A percentile compares a stretch with the other conserved stretches of the same genome.
phyloP scores from a whole-genome alignment of 2,797 vertebrate genomes.

The Sebastes cheni region DNA sequence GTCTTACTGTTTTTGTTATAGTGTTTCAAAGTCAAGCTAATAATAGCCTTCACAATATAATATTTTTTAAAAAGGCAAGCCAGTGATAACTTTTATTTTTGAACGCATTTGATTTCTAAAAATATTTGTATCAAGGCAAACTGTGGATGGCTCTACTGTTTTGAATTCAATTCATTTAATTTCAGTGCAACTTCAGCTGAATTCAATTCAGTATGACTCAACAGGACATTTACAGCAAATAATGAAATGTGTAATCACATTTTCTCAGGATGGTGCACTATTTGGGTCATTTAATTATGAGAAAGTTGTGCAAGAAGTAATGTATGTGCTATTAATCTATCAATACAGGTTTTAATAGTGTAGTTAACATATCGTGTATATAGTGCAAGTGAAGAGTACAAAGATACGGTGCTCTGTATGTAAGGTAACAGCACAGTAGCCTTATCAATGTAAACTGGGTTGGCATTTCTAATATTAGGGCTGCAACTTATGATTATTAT shows the following conservation, averaged over 20 bases:
- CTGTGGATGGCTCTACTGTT: not conserved
- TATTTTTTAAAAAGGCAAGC: not conserved
- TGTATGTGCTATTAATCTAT: not conserved
- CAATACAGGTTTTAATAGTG: not conserved
- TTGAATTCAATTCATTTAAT: not conserved
- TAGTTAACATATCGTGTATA: not conserved
- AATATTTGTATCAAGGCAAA: not conserved
- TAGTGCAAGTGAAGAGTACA: not conserved
- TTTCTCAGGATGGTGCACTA: not conserved
- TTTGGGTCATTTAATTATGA: not conserved
- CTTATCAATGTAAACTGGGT: not conserved
- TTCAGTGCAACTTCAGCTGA: not conserved
- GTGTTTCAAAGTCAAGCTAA: not conserved
- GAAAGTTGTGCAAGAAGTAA: not conserved
- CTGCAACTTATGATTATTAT: not conserved
- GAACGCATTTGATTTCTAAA: not conserved
- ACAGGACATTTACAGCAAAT: not conserved
- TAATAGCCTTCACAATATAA: not conserved
- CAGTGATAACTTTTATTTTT: not conserved
- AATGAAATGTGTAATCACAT: not conserved
- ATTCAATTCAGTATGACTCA: not conserved
- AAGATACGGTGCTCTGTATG: not conserved
- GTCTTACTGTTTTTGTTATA: not conserved
- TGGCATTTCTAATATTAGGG: not conserved
- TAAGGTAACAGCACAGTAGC: not conserved